Percentiles rank a stretch among this genome's conserved stretches.
These are phyloP conservation scores for Sylvietta virens DNA, from an alignment of 2,113 vertebrate species.

Conservation along the genomic window DNA sequence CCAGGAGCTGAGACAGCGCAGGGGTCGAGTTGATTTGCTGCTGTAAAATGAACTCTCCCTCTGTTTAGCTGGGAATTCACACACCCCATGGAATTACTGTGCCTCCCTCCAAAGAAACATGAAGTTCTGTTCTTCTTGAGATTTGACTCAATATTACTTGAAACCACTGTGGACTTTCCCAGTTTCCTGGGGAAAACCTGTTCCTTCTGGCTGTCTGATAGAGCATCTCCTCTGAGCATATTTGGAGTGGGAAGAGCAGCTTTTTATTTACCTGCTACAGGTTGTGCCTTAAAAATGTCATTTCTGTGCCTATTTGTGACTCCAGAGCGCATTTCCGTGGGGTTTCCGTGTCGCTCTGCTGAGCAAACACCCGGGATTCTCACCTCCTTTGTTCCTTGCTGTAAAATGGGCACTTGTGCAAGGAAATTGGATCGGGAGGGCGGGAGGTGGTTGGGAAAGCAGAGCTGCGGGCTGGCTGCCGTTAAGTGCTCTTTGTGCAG, in stretches of 20 bases:
- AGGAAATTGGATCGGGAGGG: not conserved
- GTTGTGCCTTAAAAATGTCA: not conserved
- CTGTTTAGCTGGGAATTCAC: not conserved
- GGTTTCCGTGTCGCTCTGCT: fast-evolving
- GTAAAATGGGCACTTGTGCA: not conserved
- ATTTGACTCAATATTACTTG: not conserved
- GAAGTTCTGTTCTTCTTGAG: not conserved
- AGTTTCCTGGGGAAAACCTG: not conserved
- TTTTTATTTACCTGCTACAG: not conserved
- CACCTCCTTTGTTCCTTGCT: not conserved
- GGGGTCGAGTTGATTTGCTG: not conserved
- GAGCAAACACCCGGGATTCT: not conserved
- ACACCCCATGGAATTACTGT: not conserved
- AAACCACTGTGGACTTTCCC: not conserved
- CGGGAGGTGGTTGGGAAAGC: not conserved
- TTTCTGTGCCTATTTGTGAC: fast-evolving
- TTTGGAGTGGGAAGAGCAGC: not conserved
- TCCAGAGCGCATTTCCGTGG: fast-evolving
- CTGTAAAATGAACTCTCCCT: not conserved
- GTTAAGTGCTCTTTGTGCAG: constrained; percentile 10
- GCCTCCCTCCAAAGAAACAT: not conserved
- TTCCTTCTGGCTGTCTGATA: not conserved
- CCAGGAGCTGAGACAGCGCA: not conserved
- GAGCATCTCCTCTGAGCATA: not conserved
- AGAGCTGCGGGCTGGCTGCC: not conserved